Evolutionary conservation across 1,140 invertebrate genomes (phyloP).

Genomic region (Drosophila tsacasi): DNA sequence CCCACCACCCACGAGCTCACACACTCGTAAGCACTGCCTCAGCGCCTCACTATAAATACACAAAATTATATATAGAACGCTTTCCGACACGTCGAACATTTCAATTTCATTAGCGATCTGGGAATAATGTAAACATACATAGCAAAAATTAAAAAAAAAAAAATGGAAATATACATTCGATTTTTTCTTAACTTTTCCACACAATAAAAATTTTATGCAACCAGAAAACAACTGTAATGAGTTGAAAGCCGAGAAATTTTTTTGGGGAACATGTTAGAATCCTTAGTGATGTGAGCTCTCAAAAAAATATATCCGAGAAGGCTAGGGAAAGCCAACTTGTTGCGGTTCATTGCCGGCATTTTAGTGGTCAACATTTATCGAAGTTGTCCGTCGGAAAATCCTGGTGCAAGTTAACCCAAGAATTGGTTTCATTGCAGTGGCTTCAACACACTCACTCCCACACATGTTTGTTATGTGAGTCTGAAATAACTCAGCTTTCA

Average conservation of each 20-base stretch:
- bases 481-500: slow-evolving; percentile 17
- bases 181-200: slow-evolving; percentile 25
- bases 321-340: slow-evolving; percentile 30
- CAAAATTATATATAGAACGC: slow-evolving; percentile 40
- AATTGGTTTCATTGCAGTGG: slow-evolving; percentile 13
- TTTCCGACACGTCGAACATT: slow-evolving; percentile 47
- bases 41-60: slow-evolving; percentile 40
- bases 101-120: slow-evolving; percentile 47
- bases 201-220: slow-evolving; percentile 23
- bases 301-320: not conserved
- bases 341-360: slow-evolving; percentile 44
- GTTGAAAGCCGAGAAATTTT: not conserved
- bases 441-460: not conserved
- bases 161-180: slow-evolving; percentile 5
- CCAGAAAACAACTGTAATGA: slow-evolving; percentile 31
- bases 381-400: slow-evolving; percentile 8
- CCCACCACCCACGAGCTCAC: slow-evolving; percentile 21
- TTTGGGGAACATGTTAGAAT: not conserved
- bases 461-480: not conserved
- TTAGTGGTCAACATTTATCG: slow-evolving; percentile 32
- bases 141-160: slow-evolving; percentile 7
- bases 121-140: slow-evolving; percentile 44
- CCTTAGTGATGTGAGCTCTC: not conserved
- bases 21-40: slow-evolving; percentile 17
- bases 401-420: not conserved